Conservation (phyloP, 2,113 vertebrate genomes). For the Zosterops japonicus region DNA sequence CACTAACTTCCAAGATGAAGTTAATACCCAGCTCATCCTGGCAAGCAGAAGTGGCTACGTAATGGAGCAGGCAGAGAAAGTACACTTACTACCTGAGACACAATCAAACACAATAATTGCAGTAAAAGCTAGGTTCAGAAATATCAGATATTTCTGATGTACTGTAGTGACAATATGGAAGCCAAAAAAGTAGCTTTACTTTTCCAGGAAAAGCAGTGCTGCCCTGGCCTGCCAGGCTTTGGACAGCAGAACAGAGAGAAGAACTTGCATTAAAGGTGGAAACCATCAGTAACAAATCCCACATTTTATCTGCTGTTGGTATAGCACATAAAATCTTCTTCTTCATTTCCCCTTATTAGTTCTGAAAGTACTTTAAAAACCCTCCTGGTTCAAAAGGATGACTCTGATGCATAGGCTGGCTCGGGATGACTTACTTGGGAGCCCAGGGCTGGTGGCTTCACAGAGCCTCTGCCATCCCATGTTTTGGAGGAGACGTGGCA, state of each 20-base stretch:
- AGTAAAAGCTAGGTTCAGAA: neutral
- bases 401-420: neutral
- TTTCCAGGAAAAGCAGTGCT: neutral
- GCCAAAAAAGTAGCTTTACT: neutral
- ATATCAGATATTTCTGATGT: neutral
- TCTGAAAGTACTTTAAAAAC: neutral
- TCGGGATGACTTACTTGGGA: neutral
- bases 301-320: neutral
- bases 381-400: neutral
- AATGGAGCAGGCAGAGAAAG: neutral
- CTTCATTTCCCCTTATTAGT: neutral
- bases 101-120: neutral
- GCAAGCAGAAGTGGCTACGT: neutral
- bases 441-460: neutral
- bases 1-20: neutral
- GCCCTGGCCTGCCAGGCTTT: neutral
- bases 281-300: neutral
- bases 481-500: neutral
- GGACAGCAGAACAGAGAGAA: neutral
- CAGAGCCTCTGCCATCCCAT: neutral
- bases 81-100: neutral
- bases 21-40: neutral
- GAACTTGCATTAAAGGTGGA: neutral
- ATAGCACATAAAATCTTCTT: neutral
- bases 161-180: neutral